Base-by-base conservation (phyloP, 2,888 invertebrate genomes). In the Mechanitis mazaeus region DNA sequence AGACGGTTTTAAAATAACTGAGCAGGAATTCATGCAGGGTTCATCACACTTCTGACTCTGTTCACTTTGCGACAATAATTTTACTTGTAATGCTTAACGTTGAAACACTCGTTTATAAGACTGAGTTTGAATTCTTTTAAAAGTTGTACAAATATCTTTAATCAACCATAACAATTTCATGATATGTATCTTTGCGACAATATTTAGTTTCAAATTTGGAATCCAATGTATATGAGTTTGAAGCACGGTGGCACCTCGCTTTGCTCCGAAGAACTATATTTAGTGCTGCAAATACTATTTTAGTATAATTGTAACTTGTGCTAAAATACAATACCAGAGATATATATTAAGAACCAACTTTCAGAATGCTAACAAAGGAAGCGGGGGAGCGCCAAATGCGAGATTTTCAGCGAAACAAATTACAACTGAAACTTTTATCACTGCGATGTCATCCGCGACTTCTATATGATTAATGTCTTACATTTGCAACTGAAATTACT, bases 341-440 rank as follows among this genome's bases (percentile, higher is more conserved):
- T 54, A 33, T 62, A 55, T 60, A 55, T 62, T 67, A 68, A 72
- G 70, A 66, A 75, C 75, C 77, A 75, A 74, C 72, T 79, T 79
- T 75, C 65, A 68, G 72, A 79, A 79, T 73, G 75, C 73, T 81
- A 82, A 83, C 83, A 81, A 81, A 76, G 79, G 77, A 78, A 76
- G 72, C 73, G 74, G 71, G 62, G 64, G 61, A 58, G 62, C 63
- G 56, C 75, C 42, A 77, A 76, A 75, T 72, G 75, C 72, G 69
- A 74, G 69, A 71, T 74, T 73, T 70, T 68, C 67, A 60, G 59
- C 42, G 45, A 59, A 59, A 64, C 67, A 68, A 64, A 65, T 68
- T 67, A 67, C 64, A 61, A 65, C 58, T 55, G 58, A 58, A 50
- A 61, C 54, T 60, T 50, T 55, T 60, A 69, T 66, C 64, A 61